phyloP scores from a whole-genome alignment of 1,140 invertebrate genomes.

The Plectus sambesii region DNA sequence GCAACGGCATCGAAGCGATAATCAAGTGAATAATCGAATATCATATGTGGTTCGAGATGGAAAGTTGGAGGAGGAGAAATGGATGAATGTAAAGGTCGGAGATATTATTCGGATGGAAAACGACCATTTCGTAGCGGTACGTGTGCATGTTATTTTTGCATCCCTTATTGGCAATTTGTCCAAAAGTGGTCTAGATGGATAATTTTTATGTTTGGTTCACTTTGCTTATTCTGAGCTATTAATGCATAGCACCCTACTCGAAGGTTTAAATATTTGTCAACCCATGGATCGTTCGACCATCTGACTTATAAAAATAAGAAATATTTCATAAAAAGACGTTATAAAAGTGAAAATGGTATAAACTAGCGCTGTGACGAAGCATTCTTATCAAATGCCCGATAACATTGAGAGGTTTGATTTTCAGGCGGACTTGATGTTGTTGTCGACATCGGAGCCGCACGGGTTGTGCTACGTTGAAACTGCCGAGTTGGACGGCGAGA shows the following conservation, averaged over 20 bases:
- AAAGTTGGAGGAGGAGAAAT: conserved; percentile 74
- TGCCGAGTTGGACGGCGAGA: conserved; percentile 94
- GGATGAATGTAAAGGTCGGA: conserved; percentile 78
- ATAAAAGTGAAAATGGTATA: too few species aligned
- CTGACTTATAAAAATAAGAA: too few species aligned
- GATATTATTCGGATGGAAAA: conserved; percentile 93
- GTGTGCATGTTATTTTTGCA: conserved; percentile 3
- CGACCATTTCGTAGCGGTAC: conserved; percentile 86
- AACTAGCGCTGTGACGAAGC: too few species aligned
- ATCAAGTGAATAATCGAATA: conserved; percentile 83
- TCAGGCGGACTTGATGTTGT: conserved; percentile 69
- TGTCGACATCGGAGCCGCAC: conserved; percentile 87
- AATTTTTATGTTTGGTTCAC: conserved; percentile 9
- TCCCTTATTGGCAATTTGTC: conserved; percentile 12
- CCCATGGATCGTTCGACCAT: too few species aligned
- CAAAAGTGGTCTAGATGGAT: conserved; percentile 5
- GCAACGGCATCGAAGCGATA: conserved; percentile 91
- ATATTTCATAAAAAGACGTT: conserved; percentile 6
- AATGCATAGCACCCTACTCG: too few species aligned
- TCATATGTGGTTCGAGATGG: conserved; percentile 74
- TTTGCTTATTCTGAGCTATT: too few species aligned
- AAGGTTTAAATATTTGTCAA: too few species aligned
- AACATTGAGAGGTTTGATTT: conserved; percentile 1
- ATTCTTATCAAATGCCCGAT: too few species aligned
- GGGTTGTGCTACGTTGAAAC: conserved; percentile 97